Evolutionary conservation across 2,888 invertebrate species (phyloP), one percentile per base, ranked within the genome.

Genomic region (Scrobipalpa atriplicella): DNA sequence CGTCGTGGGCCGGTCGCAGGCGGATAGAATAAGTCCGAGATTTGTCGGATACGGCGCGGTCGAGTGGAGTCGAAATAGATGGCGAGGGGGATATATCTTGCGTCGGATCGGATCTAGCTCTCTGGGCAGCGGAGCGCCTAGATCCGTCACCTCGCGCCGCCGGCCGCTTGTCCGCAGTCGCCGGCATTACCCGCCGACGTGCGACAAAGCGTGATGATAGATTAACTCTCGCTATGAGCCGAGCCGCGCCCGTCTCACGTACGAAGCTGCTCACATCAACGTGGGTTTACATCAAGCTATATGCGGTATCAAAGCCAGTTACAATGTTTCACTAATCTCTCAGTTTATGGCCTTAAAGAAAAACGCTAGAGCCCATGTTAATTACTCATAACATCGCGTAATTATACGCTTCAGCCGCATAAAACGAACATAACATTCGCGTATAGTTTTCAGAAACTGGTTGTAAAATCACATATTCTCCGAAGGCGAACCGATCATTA

Each of bases 11-110:
- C 79, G 81, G 73, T 71, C 77, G 72, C 75, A 74, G 82, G 81
- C 78, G 76, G 82, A 84, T 85, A 78, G 83, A 86, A 88, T 88
- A 87, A 85, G 88, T 85, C 81, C 82, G 90, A 89, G 89, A 90
- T 89, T 87, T 84, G 87, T 87, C 84, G 75, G 90, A 89, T 87
- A 88, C 84, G 80, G 80, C 76, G 69, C 85, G 89, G 85, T 89
- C 82, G 82, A 84, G 82, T 85, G 85, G 85, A 87, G 88, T 85
- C 87, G 84, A 86, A 91, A 90, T 89, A 89, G 89, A 90, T 88
- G 87, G 88, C 82, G 83, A 86, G 67, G 67, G 64, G 70, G 73
- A 80, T 84, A 86, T 87, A 77, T 84, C 79, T 88, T 89, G 87
- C 88, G 83, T 78, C 84, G 85, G 82, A 81, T 83, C 62, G 47